Evolutionary conservation across 2,888 invertebrate species (phyloP).

Genomic region (Mechanitis mazaeus): DNA sequence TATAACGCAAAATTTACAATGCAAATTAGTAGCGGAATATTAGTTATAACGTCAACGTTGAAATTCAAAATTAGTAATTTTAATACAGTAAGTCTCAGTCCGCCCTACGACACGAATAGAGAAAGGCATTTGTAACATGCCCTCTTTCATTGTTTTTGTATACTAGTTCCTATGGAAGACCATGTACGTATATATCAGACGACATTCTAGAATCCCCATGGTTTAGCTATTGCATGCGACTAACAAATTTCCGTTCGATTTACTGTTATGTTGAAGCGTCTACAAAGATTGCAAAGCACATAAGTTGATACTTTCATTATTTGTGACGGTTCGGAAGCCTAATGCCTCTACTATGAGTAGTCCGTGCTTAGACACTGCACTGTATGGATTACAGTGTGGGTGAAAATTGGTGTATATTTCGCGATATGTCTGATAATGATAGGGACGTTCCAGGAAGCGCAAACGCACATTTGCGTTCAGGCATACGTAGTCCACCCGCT

Average conservation of each 20-base stretch:
- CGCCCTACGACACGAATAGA: slow-evolving; percentile 64
- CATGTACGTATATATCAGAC: slow-evolving; percentile 62
- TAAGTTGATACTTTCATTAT: slow-evolving; percentile 59
- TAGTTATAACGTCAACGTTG: slow-evolving; percentile 70
- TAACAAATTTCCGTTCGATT: slow-evolving; percentile 61
- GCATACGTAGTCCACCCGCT: slow-evolving; percentile 53
- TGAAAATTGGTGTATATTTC: slow-evolving; percentile 25
- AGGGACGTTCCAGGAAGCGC: slow-evolving; percentile 55
- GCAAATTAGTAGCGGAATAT: slow-evolving; percentile 74
- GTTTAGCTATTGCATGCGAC: slow-evolving; percentile 52
- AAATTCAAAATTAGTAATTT: slow-evolving; percentile 75
- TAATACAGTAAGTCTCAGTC: slow-evolving; percentile 73
- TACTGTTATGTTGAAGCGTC: slow-evolving; percentile 52
- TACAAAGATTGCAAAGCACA: slow-evolving; percentile 60
- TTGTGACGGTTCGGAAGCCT: slow-evolving; percentile 60
- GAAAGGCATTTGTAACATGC: slow-evolving; percentile 63
- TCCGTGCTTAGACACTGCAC: slow-evolving; percentile 48
- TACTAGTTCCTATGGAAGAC: slow-evolving; percentile 59
- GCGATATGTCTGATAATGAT: slow-evolving; percentile 33
- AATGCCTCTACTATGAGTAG: slow-evolving; percentile 48
- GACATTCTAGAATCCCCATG: slow-evolving; percentile 41
- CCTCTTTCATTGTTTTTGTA: slow-evolving; percentile 41
- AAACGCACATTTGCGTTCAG: slow-evolving; percentile 45
- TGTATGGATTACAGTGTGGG: slow-evolving; percentile 48
- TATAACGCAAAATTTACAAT: slow-evolving; percentile 72